phyloP scores from a whole-genome alignment of 2,113 vertebrate genomes.

The Acanthochromis polyacanthus region DNA sequence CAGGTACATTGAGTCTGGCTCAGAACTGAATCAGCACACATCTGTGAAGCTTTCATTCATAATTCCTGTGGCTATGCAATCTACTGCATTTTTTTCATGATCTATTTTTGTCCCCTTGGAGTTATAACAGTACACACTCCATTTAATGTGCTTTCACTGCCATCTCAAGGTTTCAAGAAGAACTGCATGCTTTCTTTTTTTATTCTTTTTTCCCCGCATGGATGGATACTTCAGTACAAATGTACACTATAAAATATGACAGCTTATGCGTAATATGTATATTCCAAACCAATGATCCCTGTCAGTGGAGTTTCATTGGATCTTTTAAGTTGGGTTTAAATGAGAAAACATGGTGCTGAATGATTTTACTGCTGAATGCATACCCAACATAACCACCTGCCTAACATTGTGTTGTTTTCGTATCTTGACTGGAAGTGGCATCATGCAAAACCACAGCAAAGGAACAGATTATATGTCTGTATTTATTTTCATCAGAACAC shows the following conservation, averaged over 20 bases:
- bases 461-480: constrained; percentile 84
- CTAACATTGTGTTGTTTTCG: background rate
- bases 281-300: too few species aligned
- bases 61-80: background rate
- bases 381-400: too few species aligned
- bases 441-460: constrained; percentile 61
- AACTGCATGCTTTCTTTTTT: constrained; percentile 18
- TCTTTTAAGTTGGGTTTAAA: too few species aligned
- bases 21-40: background rate
- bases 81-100: background rate
- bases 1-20: background rate
- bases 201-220: background rate
- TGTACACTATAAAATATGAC: too few species aligned
- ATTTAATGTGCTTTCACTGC: constrained; percentile 18
- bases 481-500: constrained; percentile 90
- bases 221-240: too few species aligned
- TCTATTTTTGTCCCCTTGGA: constrained; percentile 35
- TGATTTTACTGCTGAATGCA: too few species aligned
- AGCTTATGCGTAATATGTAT: too few species aligned
- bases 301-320: too few species aligned
- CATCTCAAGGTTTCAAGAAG: constrained; percentile 31
- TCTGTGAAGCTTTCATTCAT: constrained; percentile 27
- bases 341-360: too few species aligned
- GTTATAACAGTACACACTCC: background rate
- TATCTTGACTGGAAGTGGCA: background rate